Percentiles rank a stretch among this genome's conserved stretches.
Conservation (phyloP, 2,113 vertebrate species). For the Potamarius usumacintae region DNA sequence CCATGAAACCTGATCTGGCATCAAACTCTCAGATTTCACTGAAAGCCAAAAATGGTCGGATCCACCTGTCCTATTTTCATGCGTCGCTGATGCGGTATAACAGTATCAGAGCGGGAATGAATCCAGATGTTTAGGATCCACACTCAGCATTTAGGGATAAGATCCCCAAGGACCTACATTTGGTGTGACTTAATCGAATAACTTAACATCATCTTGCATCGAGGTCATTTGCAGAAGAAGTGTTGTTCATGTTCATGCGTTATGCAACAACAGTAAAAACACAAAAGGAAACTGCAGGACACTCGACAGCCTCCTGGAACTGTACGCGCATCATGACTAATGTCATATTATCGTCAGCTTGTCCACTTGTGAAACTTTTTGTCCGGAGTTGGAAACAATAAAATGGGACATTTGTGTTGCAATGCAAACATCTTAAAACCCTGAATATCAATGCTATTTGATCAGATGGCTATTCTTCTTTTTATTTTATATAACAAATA, state of each 20-base stretch:
- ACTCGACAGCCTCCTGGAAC: background rate
- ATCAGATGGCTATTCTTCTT: background rate
- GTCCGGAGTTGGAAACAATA: background rate
- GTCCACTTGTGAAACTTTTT: background rate
- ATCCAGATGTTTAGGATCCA: background rate
- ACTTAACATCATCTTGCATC: background rate
- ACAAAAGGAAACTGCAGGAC: background rate
- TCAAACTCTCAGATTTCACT: slow-evolving; percentile 13
- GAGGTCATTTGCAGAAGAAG: background rate
- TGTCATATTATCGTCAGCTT: background rate
- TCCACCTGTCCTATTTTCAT: slow-evolving; percentile 5
- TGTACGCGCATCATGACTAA: background rate
- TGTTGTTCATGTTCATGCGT: too few relatives aligned
- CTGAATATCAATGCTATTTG: background rate
- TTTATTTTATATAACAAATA: too few relatives aligned
- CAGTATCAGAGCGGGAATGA: background rate
- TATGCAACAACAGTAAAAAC: background rate
- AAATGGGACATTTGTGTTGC: slow-evolving; percentile 7
- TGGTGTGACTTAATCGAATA: background rate
- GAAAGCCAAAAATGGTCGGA: background rate
- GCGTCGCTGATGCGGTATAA: background rate
- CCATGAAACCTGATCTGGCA: background rate
- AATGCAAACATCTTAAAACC: slow-evolving; percentile 6
- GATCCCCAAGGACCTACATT: background rate
- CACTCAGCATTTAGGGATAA: background rate